These are phyloP conservation scores for Orientallactaga sibirica DNA, from an alignment of 2,797 vertebrate genomes.

Conservation along the genomic window DNA sequence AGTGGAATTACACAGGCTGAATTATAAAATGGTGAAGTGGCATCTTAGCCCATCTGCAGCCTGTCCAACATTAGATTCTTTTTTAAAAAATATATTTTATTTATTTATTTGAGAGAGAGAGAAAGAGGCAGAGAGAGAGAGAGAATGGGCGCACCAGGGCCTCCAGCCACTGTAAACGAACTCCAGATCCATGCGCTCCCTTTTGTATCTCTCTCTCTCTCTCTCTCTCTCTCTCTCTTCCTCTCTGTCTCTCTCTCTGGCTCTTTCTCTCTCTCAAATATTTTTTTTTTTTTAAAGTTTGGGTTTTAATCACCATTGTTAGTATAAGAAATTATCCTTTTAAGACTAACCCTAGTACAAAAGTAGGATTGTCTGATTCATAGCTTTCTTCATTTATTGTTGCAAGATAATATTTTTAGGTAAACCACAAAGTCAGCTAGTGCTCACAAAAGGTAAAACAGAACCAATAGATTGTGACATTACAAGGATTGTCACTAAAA, in stretches of 20 bases:
- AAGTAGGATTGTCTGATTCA: neutral
- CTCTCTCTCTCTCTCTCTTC: no score
- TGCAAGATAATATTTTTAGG: neutral
- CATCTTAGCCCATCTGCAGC: constrained; percentile 54
- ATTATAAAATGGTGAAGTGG: constrained; percentile 63
- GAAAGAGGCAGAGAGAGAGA: no score
- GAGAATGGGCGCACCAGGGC: no score
- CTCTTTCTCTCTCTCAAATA: no score
- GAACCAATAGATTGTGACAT: neutral
- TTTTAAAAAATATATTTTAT: no score
- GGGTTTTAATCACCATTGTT: neutral
- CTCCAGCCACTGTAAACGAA: no score
- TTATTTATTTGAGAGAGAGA: no score
- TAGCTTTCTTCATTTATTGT: neutral
- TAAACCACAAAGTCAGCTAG: constrained; percentile 1
- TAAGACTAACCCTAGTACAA: neutral
- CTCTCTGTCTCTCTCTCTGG: no score
- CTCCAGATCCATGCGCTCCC: no score
- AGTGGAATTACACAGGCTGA: constrained; percentile 50
- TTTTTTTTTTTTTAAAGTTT: neutral
- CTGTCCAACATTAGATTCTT: neutral
- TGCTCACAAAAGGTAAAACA: neutral
- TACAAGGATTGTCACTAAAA: neutral
- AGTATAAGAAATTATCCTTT: neutral
- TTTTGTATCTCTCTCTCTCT: no score